Percentiles rank a stretch among this genome's conserved stretches.
Evolutionary conservation across 2,888 invertebrate species (phyloP).

Genomic region (Volucella zonaria): DNA sequence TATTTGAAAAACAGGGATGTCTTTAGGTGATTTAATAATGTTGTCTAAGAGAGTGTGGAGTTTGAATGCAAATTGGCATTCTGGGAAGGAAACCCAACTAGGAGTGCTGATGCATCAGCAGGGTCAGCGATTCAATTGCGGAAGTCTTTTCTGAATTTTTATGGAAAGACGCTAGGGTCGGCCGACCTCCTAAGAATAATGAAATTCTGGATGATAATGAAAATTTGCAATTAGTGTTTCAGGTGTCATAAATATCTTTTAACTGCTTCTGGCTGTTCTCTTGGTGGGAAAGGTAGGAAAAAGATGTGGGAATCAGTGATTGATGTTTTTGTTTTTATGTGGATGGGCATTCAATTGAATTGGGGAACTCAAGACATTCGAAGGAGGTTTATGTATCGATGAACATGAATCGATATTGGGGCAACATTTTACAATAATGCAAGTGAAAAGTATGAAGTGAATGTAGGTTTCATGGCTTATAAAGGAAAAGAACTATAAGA

Average conservation of each 20-base stretch:
- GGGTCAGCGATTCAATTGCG: conserved; percentile 24
- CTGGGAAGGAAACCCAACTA: conserved; percentile 2
- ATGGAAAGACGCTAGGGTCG: conserved; percentile 7
- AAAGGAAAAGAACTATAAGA: no score
- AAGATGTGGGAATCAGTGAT: no score
- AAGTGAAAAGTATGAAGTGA: no score
- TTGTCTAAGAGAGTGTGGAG: conserved; percentile 29
- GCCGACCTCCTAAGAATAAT: neutral
- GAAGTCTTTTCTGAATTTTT: conserved; percentile 27
- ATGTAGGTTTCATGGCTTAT: no score
- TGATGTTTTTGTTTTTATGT: no score
- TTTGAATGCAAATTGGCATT: conserved; percentile 61
- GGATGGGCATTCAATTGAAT: no score
- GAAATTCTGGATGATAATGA: neutral
- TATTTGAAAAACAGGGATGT: conserved; percentile 52
- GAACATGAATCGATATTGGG: no score
- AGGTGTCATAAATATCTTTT: conserved; percentile 1
- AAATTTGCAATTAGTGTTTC: neutral
- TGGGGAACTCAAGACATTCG: no score
- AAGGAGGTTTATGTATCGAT: no score
- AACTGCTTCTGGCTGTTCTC: no score
- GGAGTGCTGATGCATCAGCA: neutral
- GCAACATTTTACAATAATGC: no score
- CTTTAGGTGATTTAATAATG: conserved; percentile 65
- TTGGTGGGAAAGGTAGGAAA: no score